Evolutionary conservation across 2,888 invertebrate genomes (phyloP).

Genomic region (Erebia ligea): DNA sequence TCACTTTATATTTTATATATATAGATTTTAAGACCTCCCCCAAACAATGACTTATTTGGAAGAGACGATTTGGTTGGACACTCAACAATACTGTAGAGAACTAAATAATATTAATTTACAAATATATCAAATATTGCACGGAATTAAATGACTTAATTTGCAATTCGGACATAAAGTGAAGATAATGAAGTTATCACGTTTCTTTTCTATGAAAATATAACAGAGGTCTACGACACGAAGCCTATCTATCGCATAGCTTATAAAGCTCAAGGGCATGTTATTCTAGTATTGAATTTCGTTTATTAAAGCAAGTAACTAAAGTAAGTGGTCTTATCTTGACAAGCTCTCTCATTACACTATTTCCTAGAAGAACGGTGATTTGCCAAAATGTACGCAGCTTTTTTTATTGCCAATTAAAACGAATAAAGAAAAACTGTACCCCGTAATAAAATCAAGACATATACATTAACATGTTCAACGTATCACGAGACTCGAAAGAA

Average conservation of each 20-base stretch:
- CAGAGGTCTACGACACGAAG: background rate
- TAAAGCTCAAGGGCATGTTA: background rate
- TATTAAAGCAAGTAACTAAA: background rate
- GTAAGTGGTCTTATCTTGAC: background rate
- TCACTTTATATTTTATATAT: too few species aligned
- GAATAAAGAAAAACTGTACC: constrained; percentile 43
- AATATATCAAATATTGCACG: background rate
- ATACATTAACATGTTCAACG: constrained; percentile 61
- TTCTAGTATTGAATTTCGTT: background rate
- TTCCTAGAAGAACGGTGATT: background rate
- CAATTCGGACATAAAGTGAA: background rate
- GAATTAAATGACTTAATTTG: background rate
- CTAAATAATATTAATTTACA: background rate
- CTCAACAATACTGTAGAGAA: background rate
- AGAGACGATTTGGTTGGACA: background rate
- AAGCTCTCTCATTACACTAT: background rate
- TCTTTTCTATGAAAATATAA: background rate
- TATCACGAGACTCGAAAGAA: constrained; percentile 66
- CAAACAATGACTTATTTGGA: background rate
- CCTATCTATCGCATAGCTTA: background rate
- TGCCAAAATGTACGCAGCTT: constrained; percentile 16
- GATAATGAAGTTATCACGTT: background rate
- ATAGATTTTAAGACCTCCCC: too few species aligned
- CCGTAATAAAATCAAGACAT: constrained; percentile 53
- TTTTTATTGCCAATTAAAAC: constrained; percentile 50